These are phyloP conservation scores for Psittacus erithacus DNA, from an alignment of 2,113 vertebrate genomes.

Conservation along the genomic window DNA sequence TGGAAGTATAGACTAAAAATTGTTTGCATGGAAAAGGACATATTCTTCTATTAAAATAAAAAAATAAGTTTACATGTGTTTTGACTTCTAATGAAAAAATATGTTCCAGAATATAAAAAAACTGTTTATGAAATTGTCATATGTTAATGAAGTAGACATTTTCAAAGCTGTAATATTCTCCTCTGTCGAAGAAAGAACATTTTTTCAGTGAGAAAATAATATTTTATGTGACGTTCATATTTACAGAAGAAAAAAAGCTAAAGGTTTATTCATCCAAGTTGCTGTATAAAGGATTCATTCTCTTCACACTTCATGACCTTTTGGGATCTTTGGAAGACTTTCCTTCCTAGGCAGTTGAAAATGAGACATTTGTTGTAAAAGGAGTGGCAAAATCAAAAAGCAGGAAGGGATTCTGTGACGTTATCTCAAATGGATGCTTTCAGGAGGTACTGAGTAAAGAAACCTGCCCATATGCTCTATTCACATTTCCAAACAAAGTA, in stretches of 20 bases:
- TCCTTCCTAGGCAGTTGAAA: background rate
- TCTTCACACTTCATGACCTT: background rate
- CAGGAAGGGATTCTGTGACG: background rate
- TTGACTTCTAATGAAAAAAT: background rate
- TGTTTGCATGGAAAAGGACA: background rate
- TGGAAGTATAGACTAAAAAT: background rate
- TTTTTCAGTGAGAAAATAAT: background rate
- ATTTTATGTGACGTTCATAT: background rate
- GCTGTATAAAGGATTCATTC: background rate
- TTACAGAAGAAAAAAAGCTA: background rate
- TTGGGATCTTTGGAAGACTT: background rate
- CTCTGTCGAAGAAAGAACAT: background rate
- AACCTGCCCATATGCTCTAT: background rate
- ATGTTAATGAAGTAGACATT: background rate
- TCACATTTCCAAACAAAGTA: background rate
- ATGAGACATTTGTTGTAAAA: background rate
- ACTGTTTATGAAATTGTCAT: background rate
- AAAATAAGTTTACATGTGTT: background rate
- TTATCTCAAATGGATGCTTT: background rate
- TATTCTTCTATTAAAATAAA: background rate
- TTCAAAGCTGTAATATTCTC: background rate
- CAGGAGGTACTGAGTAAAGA: background rate
- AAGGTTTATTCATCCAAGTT: background rate
- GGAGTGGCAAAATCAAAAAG: background rate
- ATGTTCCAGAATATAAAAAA: background rate